These are phyloP conservation scores for Pseudonaja textilis DNA, from an alignment of 2,113 vertebrate species.

Conservation along the genomic window DNA sequence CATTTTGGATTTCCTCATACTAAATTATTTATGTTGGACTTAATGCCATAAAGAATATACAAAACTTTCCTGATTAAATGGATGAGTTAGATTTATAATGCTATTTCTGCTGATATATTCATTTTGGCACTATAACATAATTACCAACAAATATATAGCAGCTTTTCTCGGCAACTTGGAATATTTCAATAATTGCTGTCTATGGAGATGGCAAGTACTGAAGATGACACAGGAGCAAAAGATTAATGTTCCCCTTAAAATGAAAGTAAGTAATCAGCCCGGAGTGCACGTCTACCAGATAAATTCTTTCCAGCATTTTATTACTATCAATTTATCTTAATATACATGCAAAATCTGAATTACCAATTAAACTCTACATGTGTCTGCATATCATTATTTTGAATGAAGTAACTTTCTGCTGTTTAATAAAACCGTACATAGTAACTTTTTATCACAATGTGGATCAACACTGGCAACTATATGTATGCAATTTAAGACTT, in stretches of 20 bases:
- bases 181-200: not conserved
- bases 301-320: slow-evolving; percentile 40
- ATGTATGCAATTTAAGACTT: slow-evolving; percentile 51
- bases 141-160: not conserved
- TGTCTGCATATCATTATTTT: slow-evolving; percentile 38
- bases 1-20: not conserved
- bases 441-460: slow-evolving; percentile 38
- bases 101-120: slow-evolving; percentile 12
- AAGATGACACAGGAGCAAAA: slow-evolving; percentile 24
- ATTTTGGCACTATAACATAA: not conserved
- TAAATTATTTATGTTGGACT: not conserved
- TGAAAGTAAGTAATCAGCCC: slow-evolving; percentile 35
- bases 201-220: not conserved
- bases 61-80: slow-evolving; percentile 5
- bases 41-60: not conserved
- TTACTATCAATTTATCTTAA: slow-evolving; percentile 22
- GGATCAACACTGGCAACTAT: slow-evolving; percentile 26
- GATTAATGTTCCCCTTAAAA: slow-evolving; percentile 37
- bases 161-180: slow-evolving; percentile 23
- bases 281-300: slow-evolving; percentile 31
- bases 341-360: slow-evolving; percentile 19
- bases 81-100: not conserved
- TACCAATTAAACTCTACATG: slow-evolving; percentile 13
- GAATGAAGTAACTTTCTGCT: slow-evolving; percentile 17
- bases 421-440: slow-evolving; percentile 19